Evolutionary conservation across 2,888 invertebrate genomes (phyloP).

Genomic region (Lasioglossum pauxillum): DNA sequence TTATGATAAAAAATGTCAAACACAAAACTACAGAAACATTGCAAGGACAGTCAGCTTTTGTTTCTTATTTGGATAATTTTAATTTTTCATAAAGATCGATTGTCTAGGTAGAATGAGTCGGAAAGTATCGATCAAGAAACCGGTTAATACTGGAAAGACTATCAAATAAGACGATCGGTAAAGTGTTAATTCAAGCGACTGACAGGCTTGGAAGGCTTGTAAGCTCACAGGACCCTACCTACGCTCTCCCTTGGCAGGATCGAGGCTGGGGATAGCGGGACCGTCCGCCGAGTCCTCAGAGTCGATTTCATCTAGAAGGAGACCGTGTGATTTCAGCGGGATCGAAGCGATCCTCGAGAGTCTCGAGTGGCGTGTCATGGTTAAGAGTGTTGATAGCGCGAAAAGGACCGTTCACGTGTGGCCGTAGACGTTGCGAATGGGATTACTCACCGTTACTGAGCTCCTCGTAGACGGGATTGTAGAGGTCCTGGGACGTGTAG

Average conservation of each 20-base stretch:
- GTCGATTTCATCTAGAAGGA: conserved; percentile 76
- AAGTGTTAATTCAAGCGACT: conserved; percentile 47
- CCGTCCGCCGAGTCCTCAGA: conserved; percentile 69
- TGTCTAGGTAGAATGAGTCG: too few species aligned
- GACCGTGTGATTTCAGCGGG: conserved; percentile 52
- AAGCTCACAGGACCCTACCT: conserved; percentile 66
- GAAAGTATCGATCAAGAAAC: background rate
- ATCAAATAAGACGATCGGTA: background rate
- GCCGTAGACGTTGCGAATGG: background rate
- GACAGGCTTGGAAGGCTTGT: conserved; percentile 42
- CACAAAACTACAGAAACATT: background rate
- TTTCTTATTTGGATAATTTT: background rate
- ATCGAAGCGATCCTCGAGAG: background rate
- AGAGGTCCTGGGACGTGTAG: conserved; percentile 87
- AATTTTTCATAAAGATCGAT: background rate
- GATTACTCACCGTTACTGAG: conserved; percentile 88
- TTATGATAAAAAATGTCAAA: background rate
- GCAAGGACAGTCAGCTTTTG: too few species aligned
- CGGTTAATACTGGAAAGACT: background rate
- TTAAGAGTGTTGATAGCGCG: background rate
- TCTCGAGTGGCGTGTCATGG: conserved; percentile 1
- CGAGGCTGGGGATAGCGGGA: conserved; percentile 59
- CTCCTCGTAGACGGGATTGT: conserved; percentile 94
- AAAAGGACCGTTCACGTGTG: background rate
- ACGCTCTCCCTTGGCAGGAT: conserved; percentile 61